Base-by-base conservation (phyloP, 2,113 vertebrate genomes). In the Camelus bactrianus region DNA sequence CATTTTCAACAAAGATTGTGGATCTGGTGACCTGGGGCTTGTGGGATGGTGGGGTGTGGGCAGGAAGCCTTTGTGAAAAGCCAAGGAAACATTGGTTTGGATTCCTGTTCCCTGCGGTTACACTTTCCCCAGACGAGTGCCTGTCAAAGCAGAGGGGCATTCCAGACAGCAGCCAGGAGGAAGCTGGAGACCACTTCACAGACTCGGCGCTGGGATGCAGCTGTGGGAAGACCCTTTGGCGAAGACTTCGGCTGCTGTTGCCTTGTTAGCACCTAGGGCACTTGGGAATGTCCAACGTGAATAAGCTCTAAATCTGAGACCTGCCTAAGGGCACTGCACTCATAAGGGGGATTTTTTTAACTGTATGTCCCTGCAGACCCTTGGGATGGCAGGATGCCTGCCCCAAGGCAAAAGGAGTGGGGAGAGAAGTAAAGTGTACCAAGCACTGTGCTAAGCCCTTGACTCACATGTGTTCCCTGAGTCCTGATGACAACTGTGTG, bases 261-360 rank as follows among this genome's bases (percentile, higher is more conserved):
- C 90, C 73, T 19, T 11, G 1, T 97, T 97, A 96, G 93, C 80
- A 96, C 42, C 54, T 20, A 82, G 72, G 2, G n/a, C 56, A 82
- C 46, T 92, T 75, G 97, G 88, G 82, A 96, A 97, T 92, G 92
- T 95, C 95, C 92, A 30, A 81, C 79, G 73, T 82, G 93, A 97
- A 72, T 73, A 79, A 91, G 65, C 67, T 85, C 70, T 92, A 73
- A 58, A 52, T 81, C 95, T 95, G 28, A 95, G 79, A 79, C 96
- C 84, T 80, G 9, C 88, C 86, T 87, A 26, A 82, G 56, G 70
- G 32, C 30, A 67, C 50, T 26, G 72, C 42, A n/a, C 83, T 95
- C 35, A 22, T 46, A 52, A 42, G 12, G 24, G 26, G 65, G 62
- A 94, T 69, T 80, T 62, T 42, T 42, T 42, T 42, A 42, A 88